Conservation (phyloP, 2,888 invertebrate genomes). For the Chaitophorus viminalis region DNA sequence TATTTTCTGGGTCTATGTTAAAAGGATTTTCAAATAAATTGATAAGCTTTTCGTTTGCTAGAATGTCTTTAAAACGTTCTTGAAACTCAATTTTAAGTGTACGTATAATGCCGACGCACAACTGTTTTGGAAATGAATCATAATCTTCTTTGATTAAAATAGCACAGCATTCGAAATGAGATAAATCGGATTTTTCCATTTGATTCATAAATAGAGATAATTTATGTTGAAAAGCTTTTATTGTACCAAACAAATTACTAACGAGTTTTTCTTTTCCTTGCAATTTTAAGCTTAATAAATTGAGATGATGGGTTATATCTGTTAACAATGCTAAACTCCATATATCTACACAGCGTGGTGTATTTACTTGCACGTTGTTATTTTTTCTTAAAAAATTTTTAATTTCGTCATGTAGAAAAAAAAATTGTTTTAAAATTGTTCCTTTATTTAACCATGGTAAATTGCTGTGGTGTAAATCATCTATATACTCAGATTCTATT, state of each 20-base stretch:
- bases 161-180: conserved; percentile 21
- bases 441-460: conserved; percentile 20
- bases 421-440: not conserved
- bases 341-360: not conserved
- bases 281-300: not conserved
- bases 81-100: not conserved
- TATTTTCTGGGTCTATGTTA: not conserved
- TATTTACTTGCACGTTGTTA: not conserved
- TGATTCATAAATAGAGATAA: conserved; percentile 24
- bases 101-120: not conserved
- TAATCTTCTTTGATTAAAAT: not conserved
- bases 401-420: not conserved
- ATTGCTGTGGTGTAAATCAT: conserved; percentile 15
- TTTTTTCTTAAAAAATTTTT: not conserved
- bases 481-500: conserved; percentile 6
- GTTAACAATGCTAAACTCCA: not conserved
- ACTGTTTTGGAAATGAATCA: not conserved
- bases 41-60: not conserved
- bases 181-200: conserved; percentile 12
- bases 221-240: conserved; percentile 28
- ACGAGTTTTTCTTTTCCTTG: not conserved
- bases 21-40: not conserved
- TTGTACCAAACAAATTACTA: not conserved
- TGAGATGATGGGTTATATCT: not conserved
- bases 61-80: not conserved